Percentiles rank a stretch among this genome's conserved stretches.
Evolutionary conservation across 2,113 vertebrate genomes (phyloP).

Genomic region (Myotis davidii): DNA sequence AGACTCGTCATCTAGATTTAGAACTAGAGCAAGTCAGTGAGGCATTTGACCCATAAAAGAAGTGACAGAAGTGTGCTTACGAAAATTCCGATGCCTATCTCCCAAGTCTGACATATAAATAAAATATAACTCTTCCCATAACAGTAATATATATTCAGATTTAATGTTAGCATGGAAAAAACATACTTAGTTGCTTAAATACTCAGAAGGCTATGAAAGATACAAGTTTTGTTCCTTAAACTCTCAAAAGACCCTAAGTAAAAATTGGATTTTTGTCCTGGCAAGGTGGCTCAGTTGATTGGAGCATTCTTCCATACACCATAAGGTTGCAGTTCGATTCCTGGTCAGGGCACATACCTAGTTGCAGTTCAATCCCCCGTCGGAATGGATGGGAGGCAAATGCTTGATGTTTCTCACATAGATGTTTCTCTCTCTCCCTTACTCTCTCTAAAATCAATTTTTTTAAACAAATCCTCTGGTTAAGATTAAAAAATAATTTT

Average conservation of each 20-base stretch:
- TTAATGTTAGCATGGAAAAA: neutral
- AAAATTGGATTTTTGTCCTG: neutral
- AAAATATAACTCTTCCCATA: neutral
- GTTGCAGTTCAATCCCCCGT: too few relatives aligned
- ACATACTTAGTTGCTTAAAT: neutral
- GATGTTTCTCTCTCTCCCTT: too few relatives aligned
- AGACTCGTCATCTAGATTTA: neutral
- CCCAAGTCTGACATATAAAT: neutral
- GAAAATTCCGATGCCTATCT: neutral
- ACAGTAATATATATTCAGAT: neutral
- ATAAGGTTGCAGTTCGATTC: too few relatives aligned
- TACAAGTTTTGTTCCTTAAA: constrained; percentile 21
- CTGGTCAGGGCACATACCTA: too few relatives aligned
- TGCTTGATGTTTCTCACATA: too few relatives aligned
- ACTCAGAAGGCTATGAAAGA: constrained; percentile 2
- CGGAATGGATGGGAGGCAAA: too few relatives aligned
- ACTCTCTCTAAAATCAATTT: too few relatives aligned
- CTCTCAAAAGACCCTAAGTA: neutral
- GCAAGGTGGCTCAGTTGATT: too few relatives aligned
- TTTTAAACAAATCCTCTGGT: too few relatives aligned
- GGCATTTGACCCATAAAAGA: neutral
- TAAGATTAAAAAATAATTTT: too few relatives aligned
- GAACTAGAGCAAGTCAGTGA: neutral
- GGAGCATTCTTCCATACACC: too few relatives aligned
- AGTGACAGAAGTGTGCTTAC: neutral